phyloP scores from a whole-genome alignment of 2,888 invertebrate species.

The Chalcosyrphus nemorum region DNA sequence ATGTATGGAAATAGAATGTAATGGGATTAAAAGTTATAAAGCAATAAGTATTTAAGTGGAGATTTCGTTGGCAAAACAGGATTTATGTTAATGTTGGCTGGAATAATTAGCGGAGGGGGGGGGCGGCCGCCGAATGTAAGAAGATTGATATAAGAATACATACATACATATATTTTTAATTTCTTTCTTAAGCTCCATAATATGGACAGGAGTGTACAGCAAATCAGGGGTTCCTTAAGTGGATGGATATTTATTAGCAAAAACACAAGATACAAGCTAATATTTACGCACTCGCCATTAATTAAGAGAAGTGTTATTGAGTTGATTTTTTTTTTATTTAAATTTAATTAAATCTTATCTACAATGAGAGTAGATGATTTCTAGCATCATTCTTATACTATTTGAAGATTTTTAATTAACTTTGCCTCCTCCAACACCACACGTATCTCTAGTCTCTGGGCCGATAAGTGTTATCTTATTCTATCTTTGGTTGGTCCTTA shows the following conservation, averaged over 20 bases:
- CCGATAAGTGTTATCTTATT: background rate
- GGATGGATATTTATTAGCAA: background rate
- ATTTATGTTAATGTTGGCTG: background rate
- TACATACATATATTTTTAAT: too few relatives aligned
- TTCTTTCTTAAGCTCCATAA: background rate
- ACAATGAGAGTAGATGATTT: too few relatives aligned
- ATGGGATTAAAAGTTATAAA: background rate
- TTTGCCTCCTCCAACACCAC: too few relatives aligned
- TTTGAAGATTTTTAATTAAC: too few relatives aligned
- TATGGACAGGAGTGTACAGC: background rate
- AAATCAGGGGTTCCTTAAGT: background rate
- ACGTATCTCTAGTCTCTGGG: too few relatives aligned
- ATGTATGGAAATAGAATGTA: background rate
- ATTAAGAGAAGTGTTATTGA: background rate
- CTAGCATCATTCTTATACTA: too few relatives aligned
- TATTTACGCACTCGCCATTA: background rate
- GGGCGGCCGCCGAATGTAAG: background rate
- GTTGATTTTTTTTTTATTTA: background rate
- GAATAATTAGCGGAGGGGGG: background rate
- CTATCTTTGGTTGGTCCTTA: background rate
- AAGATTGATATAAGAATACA: background rate
- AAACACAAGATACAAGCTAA: background rate
- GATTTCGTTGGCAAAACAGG: background rate
- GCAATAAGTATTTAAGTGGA: background rate
- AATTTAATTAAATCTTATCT: background rate